These are phyloP conservation scores for Oreochromis grahami DNA, from an alignment of 2,797 vertebrate species.

Conservation along the genomic window DNA sequence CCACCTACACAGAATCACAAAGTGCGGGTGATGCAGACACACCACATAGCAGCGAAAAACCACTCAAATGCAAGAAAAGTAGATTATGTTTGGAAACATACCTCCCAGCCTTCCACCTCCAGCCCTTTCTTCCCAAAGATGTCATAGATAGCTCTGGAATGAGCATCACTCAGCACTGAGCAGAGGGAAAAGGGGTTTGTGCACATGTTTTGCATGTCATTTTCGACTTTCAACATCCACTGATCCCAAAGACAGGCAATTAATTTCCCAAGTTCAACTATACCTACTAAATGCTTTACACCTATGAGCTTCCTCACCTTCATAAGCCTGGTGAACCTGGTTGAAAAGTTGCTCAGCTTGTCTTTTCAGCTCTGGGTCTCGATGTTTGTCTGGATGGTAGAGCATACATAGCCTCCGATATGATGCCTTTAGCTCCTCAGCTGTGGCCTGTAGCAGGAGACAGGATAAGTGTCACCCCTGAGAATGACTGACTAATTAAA, in stretches of 20 bases:
- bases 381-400: constrained; percentile 98
- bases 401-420: constrained; percentile 96
- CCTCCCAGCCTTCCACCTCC: constrained; percentile 99
- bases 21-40: not conserved
- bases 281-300: not conserved
- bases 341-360: constrained; percentile 95
- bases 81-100: constrained; percentile 56
- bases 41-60: not conserved
- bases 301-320: constrained; percentile 78
- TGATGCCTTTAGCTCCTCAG: constrained; percentile 92
- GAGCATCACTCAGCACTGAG: constrained; percentile 91
- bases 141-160: constrained; percentile 96
- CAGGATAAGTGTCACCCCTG: not conserved
- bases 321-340: constrained; percentile 94
- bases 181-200: not conserved
- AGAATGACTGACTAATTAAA: not conserved
- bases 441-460: constrained; percentile 80
- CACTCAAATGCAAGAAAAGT: not conserved
- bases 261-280: not conserved
- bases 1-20: constrained; percentile 76
- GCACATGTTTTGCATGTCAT: not conserved
- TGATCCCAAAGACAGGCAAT: not conserved
- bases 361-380: constrained; percentile 90
- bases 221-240: not conserved
- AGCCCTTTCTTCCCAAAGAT: constrained; percentile 96